Conservation (phyloP, 2,888 invertebrate species). For the Cephus nigrinus region DNA sequence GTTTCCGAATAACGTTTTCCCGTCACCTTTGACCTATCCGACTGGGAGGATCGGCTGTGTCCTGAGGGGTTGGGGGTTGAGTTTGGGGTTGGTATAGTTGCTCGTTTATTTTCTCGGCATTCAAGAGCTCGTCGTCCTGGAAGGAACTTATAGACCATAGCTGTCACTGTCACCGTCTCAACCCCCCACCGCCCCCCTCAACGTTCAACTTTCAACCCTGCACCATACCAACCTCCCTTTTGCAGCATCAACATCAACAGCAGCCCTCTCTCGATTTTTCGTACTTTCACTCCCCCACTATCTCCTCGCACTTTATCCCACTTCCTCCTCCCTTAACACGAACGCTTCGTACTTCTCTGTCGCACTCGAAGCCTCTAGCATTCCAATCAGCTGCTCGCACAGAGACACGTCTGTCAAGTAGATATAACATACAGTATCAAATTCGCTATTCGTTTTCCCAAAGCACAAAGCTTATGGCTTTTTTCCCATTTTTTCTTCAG, state of each 20-base stretch:
- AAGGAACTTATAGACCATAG: conserved; percentile 11
- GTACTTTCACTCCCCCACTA: neutral
- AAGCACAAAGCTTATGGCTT: neutral
- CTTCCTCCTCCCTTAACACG: neutral
- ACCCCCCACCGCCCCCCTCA: neutral
- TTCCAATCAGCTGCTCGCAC: neutral
- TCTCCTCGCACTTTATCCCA: neutral
- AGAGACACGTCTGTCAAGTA: neutral
- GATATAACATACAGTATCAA: neutral
- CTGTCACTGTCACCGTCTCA: conserved; percentile 16
- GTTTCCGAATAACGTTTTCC: neutral
- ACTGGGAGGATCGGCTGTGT: neutral
- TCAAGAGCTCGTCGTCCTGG: conserved; percentile 9
- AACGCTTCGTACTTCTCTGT: neutral
- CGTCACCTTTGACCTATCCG: neutral
- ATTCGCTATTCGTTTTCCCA: neutral
- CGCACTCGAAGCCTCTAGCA: neutral
- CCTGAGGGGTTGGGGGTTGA: neutral
- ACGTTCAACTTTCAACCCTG: neutral
- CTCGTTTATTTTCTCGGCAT: conserved; percentile 14
- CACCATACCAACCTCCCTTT: neutral
- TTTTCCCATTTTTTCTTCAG: neutral
- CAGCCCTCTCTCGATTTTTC: neutral
- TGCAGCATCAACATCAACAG: neutral
- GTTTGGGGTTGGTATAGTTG: neutral